phyloP scores from a whole-genome alignment of 2,113 vertebrate species.

The Onychorhynchus coronatus region DNA sequence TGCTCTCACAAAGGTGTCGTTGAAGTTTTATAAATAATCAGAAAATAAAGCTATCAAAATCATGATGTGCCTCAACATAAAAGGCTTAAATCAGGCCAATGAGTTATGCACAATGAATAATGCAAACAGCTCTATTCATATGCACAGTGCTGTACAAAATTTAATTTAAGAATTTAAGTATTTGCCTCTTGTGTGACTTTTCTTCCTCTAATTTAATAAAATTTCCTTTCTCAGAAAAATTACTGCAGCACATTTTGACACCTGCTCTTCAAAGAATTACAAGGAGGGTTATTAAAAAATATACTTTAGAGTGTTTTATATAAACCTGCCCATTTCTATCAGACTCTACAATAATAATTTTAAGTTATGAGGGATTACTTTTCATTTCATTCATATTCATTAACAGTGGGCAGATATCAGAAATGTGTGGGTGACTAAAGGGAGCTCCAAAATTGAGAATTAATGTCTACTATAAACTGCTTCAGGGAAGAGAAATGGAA shows the following conservation, averaged over 20 bases:
- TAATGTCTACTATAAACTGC: not conserved
- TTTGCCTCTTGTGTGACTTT: conserved; percentile 18
- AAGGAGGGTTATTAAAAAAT: conserved; percentile 1
- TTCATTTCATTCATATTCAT: conserved; percentile 46
- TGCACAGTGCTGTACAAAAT: not conserved
- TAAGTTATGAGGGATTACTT: not conserved
- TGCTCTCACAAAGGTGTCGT: not conserved
- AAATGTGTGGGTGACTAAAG: not conserved
- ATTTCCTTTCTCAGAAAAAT: conserved; percentile 24
- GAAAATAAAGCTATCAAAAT: conserved; percentile 3
- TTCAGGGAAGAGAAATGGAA: not conserved
- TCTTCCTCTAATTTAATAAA: conserved; percentile 16
- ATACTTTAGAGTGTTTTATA: not conserved
- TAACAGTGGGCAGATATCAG: conserved; percentile 12
- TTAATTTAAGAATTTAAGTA: conserved; percentile 39
- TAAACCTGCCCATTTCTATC: conserved; percentile 14
- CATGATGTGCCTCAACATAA: not conserved
- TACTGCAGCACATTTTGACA: conserved; percentile 9
- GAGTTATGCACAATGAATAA: conserved; percentile 24
- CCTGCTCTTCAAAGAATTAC: conserved; percentile 1
- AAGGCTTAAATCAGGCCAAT: conserved; percentile 1
- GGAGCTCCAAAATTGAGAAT: not conserved
- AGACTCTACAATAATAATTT: conserved; percentile 18
- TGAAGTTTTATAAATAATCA: not conserved
- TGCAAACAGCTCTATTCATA: conserved; percentile 4